Evolutionary conservation across 2,113 vertebrate genomes (phyloP).

Genomic region (Nipponia nippon): DNA sequence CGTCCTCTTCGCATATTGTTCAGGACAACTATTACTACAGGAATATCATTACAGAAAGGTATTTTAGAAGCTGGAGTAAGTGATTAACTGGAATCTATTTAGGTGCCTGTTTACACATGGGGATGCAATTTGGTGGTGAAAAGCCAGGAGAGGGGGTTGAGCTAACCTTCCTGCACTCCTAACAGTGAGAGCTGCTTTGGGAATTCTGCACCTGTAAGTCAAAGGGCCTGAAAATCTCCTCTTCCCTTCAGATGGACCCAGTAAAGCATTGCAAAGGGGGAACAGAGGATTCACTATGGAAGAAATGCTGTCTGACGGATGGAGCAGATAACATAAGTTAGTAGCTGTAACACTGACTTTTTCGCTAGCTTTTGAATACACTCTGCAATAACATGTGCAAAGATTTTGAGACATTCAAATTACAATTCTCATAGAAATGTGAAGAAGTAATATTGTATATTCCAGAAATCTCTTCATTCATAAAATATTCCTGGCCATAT

Average conservation of each 20-base stretch:
- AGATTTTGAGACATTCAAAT: conserved; percentile 20
- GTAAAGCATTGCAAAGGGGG: not conserved
- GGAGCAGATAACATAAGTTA: not conserved
- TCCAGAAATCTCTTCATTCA: conserved; percentile 48
- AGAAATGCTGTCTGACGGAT: not conserved
- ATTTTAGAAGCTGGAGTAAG: not conserved
- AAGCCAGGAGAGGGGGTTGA: not conserved
- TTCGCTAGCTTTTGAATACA: not conserved
- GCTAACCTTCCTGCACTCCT: not conserved
- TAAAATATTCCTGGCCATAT: conserved; percentile 54
- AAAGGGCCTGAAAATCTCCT: not conserved
- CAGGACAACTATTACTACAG: not conserved
- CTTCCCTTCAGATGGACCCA: not conserved
- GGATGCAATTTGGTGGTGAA: not conserved
- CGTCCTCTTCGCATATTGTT: not conserved
- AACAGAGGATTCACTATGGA: not conserved
- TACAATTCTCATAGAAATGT: not conserved
- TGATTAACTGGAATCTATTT: not conserved
- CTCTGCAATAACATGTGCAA: not conserved
- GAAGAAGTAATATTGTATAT: not conserved
- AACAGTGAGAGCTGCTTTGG: not conserved
- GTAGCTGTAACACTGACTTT: not conserved
- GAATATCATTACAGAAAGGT: not conserved
- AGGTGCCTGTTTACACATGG: not conserved
- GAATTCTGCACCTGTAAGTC: not conserved